phyloP scores from a whole-genome alignment of 2,888 invertebrate genomes.

The Chesias legatella region DNA sequence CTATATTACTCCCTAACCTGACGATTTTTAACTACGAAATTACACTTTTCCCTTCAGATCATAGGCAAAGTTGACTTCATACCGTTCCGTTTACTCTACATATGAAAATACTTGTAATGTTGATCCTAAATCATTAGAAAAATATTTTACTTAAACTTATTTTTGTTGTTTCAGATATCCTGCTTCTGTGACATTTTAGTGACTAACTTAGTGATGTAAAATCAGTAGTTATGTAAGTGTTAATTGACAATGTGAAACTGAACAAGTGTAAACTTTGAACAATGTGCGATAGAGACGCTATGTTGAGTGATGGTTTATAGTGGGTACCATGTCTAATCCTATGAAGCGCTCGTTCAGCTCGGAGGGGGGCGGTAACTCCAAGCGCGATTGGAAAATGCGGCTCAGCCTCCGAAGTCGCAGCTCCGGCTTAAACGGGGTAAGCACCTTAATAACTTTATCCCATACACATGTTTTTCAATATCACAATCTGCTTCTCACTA shows the following conservation, averaged over 20 bases:
- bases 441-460: conserved; percentile 25
- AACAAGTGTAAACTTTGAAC: not conserved
- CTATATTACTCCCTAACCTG: too few species aligned
- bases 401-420: conserved; percentile 86
- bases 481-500: too few species aligned
- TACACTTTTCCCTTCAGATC: too few species aligned
- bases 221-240: conserved; percentile 2
- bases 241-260: not conserved
- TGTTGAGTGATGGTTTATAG: conserved; percentile 33
- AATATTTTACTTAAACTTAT: too few species aligned
- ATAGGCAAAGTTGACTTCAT: too few species aligned
- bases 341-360: conserved; percentile 85
- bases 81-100: too few species aligned
- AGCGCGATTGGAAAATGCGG: conserved; percentile 86
- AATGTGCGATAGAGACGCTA: conserved; percentile 46
- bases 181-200: not conserved
- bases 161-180: conserved; percentile 21
- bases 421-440: conserved; percentile 79
- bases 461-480: too few species aligned
- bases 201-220: conserved; percentile 3
- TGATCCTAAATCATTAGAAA: too few species aligned
- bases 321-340: conserved; percentile 58
- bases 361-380: conserved; percentile 78
- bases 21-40: too few species aligned
- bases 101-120: too few species aligned